phyloP scores from a whole-genome alignment of 2,888 invertebrate genomes.

The Syritta pipiens region DNA sequence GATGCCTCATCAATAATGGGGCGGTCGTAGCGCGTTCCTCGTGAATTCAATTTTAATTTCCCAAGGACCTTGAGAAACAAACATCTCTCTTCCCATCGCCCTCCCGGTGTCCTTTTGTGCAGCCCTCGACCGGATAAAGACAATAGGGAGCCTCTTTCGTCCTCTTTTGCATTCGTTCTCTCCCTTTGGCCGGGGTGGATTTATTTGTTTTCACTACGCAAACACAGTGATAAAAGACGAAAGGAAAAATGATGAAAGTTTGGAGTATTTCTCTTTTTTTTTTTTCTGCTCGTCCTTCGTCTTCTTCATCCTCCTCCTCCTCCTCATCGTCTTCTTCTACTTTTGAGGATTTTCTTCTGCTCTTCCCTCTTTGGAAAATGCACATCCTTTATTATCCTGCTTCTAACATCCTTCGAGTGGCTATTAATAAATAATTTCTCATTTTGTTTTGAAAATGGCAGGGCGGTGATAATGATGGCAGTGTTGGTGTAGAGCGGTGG shows the following conservation, averaged over 20 bases:
- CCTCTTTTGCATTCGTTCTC: constrained; percentile 1
- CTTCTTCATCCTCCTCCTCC: background rate
- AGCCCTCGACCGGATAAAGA: constrained; percentile 43
- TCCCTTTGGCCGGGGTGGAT: constrained; percentile 24
- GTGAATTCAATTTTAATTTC: constrained; percentile 66
- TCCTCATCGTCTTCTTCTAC: background rate
- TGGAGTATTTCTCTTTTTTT: constrained; percentile 1
- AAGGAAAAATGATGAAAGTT: constrained; percentile 26
- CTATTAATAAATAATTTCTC: constrained; percentile 69
- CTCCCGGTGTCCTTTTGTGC: constrained; percentile 33
- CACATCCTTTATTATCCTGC: constrained; percentile 65
- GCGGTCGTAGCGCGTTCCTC: background rate
- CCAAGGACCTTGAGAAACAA: constrained; percentile 60
- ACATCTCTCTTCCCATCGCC: constrained; percentile 7
- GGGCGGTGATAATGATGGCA: constrained; percentile 1
- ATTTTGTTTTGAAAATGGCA: constrained; percentile 55
- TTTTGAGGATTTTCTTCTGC: constrained; percentile 42
- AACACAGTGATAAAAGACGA: constrained; percentile 61
- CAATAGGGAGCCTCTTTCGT: constrained; percentile 45
- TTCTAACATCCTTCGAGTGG: constrained; percentile 66
- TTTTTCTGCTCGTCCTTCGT: constrained; percentile 5
- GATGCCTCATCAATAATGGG: constrained; percentile 55
- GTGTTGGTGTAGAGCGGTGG: background rate
- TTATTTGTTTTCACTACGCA: constrained; percentile 67
- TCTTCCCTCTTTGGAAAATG: constrained; percentile 36